Conservation (phyloP, 2,888 invertebrate genomes). For the Melinopterus prodromus region DNA sequence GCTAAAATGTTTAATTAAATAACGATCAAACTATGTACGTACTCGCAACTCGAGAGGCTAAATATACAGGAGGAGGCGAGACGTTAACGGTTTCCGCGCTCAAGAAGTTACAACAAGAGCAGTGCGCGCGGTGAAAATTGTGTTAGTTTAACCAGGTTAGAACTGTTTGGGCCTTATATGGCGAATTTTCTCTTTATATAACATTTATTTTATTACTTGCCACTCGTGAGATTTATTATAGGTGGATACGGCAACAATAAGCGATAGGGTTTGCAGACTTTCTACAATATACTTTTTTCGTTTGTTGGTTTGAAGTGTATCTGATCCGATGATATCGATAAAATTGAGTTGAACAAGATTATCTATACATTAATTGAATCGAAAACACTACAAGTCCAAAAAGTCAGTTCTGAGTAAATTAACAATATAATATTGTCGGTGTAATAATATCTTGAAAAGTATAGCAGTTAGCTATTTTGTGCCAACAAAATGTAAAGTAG, state of each 20-base stretch:
- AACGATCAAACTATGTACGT: not conserved
- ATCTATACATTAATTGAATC: too few species aligned
- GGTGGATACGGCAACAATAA: not conserved
- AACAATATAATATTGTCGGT: too few species aligned
- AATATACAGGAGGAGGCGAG: not conserved
- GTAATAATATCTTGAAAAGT: too few species aligned
- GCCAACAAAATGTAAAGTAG: too few species aligned
- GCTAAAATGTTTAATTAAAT: not conserved
- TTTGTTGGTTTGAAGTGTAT: too few species aligned
- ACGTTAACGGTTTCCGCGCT: not conserved
- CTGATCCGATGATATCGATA: too few species aligned
- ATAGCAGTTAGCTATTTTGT: too few species aligned
- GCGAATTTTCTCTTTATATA: not conserved
- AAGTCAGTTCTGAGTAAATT: too few species aligned
- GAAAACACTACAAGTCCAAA: too few species aligned
- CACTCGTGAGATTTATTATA: not conserved
- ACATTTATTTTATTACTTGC: constrained; percentile 4
- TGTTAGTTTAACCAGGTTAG: constrained; percentile 4
- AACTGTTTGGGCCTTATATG: not conserved
- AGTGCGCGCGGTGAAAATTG: not conserved
- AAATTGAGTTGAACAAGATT: too few species aligned
- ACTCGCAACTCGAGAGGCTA: not conserved
- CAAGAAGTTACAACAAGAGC: not conserved
- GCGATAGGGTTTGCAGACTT: too few species aligned
- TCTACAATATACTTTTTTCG: too few species aligned